A percentile compares a stretch with the other conserved stretches of the same genome.
Evolutionary conservation across 2,797 vertebrate genomes (phyloP).

Genomic region (Ctenochaetus hawaiiensis): DNA sequence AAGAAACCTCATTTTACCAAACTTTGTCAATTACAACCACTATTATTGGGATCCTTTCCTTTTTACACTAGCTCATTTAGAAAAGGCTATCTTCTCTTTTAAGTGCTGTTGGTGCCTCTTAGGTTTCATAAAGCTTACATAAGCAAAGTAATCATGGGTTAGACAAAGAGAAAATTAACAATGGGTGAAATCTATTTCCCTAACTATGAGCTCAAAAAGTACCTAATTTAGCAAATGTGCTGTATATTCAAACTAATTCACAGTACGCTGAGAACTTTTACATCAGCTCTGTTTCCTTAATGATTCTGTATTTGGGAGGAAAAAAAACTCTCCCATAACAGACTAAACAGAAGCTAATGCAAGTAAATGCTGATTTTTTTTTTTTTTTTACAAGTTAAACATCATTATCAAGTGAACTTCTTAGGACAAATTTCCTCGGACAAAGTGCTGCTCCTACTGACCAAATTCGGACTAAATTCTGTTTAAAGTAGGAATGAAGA

Average conservation of each 20-base stretch:
- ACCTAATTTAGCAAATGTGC: constrained; percentile 53
- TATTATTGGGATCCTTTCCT: constrained; percentile 58
- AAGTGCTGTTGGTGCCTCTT: constrained; percentile 40
- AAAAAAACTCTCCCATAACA: constrained; percentile 28
- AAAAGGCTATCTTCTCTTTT: constrained; percentile 49
- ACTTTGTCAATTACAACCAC: constrained; percentile 73
- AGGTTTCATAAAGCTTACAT: constrained; percentile 50
- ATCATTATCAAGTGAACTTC: constrained; percentile 30
- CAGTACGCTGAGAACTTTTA: constrained; percentile 18
- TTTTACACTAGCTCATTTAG: constrained; percentile 51
- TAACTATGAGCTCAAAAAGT: constrained; percentile 38
- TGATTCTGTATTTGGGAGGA: constrained; percentile 23
- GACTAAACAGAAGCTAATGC: constrained; percentile 20
- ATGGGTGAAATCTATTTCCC: constrained; percentile 63
- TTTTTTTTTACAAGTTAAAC: constrained; percentile 12
- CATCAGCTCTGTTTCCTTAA: constrained; percentile 33
- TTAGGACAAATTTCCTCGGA: too few species aligned
- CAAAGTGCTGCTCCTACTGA: too few species aligned
- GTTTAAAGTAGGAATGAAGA: too few species aligned
- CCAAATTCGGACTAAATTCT: too few species aligned
- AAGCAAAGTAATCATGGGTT: constrained; percentile 59
- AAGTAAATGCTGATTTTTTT: constrained; percentile 22
- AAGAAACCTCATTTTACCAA: constrained; percentile 64
- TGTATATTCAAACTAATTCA: constrained; percentile 43
- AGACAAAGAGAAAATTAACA: constrained; percentile 68